These are phyloP conservation scores for Nebria ingens DNA, from an alignment of 1,140 invertebrate genomes.

Conservation along the genomic window DNA sequence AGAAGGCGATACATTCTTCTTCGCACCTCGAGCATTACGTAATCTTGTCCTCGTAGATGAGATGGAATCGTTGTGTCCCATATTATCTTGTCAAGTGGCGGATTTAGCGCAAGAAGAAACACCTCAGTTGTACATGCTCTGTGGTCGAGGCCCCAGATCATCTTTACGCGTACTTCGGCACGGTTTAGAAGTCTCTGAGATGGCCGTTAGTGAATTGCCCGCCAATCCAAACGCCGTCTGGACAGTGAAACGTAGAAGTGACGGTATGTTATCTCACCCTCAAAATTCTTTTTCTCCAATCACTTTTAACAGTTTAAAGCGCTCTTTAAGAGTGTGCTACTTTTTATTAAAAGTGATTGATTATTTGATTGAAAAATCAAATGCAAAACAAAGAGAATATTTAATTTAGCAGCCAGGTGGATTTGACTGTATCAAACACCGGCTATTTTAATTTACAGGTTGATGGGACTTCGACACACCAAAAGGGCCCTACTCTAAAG, in stretches of 20 bases:
- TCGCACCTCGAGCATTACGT: conserved; percentile 84
- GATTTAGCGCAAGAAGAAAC: conserved; percentile 95
- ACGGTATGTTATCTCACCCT: conserved; percentile 88
- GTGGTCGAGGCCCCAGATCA: conserved; percentile 90
- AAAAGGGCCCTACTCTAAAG: conserved; percentile 13
- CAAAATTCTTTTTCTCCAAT: no score
- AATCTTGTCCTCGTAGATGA: conserved; percentile 98
- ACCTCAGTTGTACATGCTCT: conserved; percentile 92
- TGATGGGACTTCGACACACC: no score
- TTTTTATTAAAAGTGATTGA: no score
- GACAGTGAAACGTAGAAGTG: conserved; percentile 93
- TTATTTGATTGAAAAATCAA: conserved; percentile 10
- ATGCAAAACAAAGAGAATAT: neutral
- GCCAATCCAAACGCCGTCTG: conserved; percentile 99
- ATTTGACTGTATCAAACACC: conserved; percentile 35
- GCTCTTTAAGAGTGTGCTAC: no score
- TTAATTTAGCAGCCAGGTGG: neutral
- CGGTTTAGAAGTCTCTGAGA: conserved; percentile 96
- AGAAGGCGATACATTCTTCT: conserved; percentile 99
- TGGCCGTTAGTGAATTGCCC: conserved; percentile 98
- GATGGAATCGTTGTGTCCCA: conserved; percentile 92
- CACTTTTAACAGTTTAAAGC: no score
- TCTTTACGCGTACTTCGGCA: conserved; percentile 88
- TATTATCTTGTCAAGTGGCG: conserved; percentile 74
- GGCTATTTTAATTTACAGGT: conserved; percentile 47